Conservation (phyloP, 2,888 invertebrate genomes). For the Cyrtodaria siliqua region DNA sequence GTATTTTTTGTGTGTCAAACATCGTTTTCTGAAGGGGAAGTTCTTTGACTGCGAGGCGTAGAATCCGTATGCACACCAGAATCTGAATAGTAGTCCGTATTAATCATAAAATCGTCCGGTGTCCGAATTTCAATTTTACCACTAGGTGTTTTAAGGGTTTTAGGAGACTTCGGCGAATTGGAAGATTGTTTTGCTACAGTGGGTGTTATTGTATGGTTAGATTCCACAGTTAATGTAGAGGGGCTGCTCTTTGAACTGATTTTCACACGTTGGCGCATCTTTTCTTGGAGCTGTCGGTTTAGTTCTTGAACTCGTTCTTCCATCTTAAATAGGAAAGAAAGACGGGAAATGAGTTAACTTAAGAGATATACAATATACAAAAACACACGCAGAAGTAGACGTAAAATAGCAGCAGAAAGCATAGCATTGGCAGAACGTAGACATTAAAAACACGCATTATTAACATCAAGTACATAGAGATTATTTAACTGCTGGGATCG, state of each 20-base stretch:
- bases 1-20: slow-evolving; percentile 3
- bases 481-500: too few species aligned
- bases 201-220: slow-evolving; percentile 1
- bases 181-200: slow-evolving; percentile 1
- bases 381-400: too few species aligned
- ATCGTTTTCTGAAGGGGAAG: slow-evolving; percentile 48
- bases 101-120: slow-evolving; percentile 54
- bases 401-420: too few species aligned
- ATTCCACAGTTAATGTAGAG: slow-evolving; percentile 14
- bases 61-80: slow-evolving; percentile 72
- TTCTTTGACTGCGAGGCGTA: slow-evolving; percentile 63
- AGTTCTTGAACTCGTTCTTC: slow-evolving; percentile 77
- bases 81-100: slow-evolving; percentile 71
- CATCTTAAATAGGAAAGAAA: slow-evolving; percentile 77
- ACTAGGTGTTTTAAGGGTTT: background rate
- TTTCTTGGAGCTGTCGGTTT: slow-evolving; percentile 74
- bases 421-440: too few species aligned
- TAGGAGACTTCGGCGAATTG: background rate
- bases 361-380: too few species aligned
- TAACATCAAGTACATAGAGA: too few species aligned
- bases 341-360: too few species aligned
- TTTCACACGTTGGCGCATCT: slow-evolving; percentile 67
- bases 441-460: too few species aligned
- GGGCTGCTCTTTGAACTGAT: slow-evolving; percentile 44
- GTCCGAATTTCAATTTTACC: slow-evolving; percentile 38